These are phyloP conservation scores for Chelon auratus DNA, from an alignment of 2,797 vertebrate genomes.

Conservation along the genomic window DNA sequence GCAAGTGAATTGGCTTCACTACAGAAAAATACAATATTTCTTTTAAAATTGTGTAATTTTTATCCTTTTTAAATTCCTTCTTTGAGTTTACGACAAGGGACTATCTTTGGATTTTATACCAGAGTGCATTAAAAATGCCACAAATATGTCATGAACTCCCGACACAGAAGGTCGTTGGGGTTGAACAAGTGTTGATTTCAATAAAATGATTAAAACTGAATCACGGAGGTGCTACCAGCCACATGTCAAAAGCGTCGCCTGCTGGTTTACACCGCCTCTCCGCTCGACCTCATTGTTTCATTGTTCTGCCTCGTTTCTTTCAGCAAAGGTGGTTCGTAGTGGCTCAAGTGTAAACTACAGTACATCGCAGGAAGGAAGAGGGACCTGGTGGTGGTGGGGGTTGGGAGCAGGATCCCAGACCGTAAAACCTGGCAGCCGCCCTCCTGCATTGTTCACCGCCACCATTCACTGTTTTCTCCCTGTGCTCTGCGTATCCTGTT, in stretches of 20 bases:
- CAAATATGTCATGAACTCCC: conserved; percentile 12
- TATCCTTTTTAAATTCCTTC: neutral
- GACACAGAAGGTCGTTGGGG: conserved; percentile 23
- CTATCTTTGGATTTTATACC: neutral
- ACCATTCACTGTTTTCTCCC: conserved; percentile 78
- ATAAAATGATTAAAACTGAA: conserved; percentile 46
- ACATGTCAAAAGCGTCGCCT: conserved; percentile 48
- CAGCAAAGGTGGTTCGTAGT: conserved; percentile 68
- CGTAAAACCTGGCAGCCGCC: conserved; percentile 83
- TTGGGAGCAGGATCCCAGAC: conserved; percentile 80
- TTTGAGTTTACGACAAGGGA: neutral
- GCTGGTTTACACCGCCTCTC: conserved; percentile 43
- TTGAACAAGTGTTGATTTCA: conserved; percentile 40
- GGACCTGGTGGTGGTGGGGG: conserved; percentile 76
- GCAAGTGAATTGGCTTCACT: no score
- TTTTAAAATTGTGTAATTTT: neutral
- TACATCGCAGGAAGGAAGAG: conserved; percentile 86
- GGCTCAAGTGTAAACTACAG: conserved; percentile 84
- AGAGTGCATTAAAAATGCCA: neutral
- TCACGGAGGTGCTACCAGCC: conserved; percentile 55
- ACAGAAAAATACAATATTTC: no score
- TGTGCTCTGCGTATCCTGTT: conserved; percentile 80
- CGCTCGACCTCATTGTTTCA: conserved; percentile 77
- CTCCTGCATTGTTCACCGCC: conserved; percentile 84
- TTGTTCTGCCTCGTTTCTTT: conserved; percentile 78